phyloP scores from a whole-genome alignment of 1,140 invertebrate genomes.

The Zaprionus tsacasi region DNA sequence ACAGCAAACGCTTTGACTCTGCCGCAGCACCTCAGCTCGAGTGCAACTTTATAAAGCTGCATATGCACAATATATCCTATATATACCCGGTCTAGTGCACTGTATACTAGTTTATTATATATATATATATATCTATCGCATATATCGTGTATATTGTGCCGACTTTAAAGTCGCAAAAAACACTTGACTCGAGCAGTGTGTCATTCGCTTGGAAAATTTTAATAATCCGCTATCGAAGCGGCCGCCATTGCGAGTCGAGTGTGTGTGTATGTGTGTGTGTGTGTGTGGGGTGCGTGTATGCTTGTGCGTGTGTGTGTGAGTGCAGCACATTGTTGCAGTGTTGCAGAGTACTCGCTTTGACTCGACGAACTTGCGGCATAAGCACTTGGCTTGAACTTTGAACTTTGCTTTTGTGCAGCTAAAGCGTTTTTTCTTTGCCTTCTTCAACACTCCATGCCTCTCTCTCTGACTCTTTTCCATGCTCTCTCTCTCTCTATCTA shows the following conservation, averaged over 20 bases:
- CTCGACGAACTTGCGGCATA: slow-evolving; percentile 50
- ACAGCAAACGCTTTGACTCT: not conserved
- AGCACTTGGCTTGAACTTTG: slow-evolving; percentile 65
- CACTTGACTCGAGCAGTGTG: slow-evolving; percentile 63
- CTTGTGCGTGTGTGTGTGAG: slow-evolving; percentile 14
- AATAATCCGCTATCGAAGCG: slow-evolving; percentile 74
- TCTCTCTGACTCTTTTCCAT: not conserved
- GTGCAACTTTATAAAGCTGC: slow-evolving; percentile 48
- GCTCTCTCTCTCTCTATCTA: not conserved
- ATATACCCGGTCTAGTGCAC: not conserved
- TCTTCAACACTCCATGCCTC: not conserved
- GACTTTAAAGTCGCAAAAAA: slow-evolving; percentile 28
- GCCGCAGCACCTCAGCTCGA: slow-evolving; percentile 11
- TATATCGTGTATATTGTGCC: not conserved
- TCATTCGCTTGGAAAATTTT: slow-evolving; percentile 77
- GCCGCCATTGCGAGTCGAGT: slow-evolving; percentile 28
- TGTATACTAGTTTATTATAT: not conserved
- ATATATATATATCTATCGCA: no score
- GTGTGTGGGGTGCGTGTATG: not conserved
- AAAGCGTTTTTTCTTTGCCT: slow-evolving; percentile 30
- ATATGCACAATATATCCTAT: not conserved
- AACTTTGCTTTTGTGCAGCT: slow-evolving; percentile 40
- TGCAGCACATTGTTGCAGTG: slow-evolving; percentile 67
- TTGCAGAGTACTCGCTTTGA: slow-evolving; percentile 54
- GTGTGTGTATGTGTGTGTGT: slow-evolving; percentile 17